Evolutionary conservation across 2,797 vertebrate genomes (phyloP).

Genomic region (Hybognathus amarus): DNA sequence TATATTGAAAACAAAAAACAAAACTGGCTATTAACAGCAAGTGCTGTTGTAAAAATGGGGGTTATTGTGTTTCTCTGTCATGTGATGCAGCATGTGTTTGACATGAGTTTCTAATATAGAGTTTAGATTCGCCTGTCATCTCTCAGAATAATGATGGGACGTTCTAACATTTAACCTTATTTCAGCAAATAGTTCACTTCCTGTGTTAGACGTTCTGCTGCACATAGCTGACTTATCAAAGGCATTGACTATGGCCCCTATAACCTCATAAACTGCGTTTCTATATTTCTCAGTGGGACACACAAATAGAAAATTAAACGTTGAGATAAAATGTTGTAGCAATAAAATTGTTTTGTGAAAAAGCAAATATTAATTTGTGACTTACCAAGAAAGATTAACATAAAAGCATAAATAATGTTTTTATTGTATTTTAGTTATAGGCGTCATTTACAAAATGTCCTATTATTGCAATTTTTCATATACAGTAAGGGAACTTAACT

Average conservation of each 20-base stretch:
- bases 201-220: background rate
- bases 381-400: background rate
- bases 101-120: constrained; percentile 56
- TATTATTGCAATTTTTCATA: background rate
- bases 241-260: background rate
- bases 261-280: background rate
- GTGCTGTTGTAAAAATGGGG: constrained; percentile 16
- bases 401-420: background rate
- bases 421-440: background rate
- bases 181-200: constrained; percentile 40
- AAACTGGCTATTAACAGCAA: background rate
- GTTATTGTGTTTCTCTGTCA: constrained; percentile 3
- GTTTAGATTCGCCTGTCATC: constrained; percentile 38
- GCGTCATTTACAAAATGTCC: background rate
- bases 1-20: too few relatives aligned
- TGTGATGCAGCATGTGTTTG: constrained; percentile 35
- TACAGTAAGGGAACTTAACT: background rate
- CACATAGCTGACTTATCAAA: constrained; percentile 29
- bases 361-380: background rate
- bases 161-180: constrained; percentile 47
- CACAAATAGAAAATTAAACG: background rate
- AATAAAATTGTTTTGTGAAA: background rate
- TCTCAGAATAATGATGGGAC: constrained; percentile 33
- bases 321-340: background rate
- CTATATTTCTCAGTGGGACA: background rate